phyloP scores from a whole-genome alignment of 2,888 invertebrate species.

The Phyllotreta cruciferae region DNA sequence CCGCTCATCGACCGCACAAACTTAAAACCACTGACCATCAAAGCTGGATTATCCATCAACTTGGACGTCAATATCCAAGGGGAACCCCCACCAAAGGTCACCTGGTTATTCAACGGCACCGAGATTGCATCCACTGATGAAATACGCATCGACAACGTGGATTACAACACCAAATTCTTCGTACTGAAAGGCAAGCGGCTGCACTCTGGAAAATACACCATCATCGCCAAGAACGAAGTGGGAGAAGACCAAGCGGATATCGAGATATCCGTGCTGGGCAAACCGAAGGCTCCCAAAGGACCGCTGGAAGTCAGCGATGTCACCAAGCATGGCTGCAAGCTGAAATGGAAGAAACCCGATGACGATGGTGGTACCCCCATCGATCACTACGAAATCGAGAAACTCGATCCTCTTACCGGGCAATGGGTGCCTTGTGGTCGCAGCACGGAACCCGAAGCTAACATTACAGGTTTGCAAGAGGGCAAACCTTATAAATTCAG shows the following conservation, averaged over 20 bases:
- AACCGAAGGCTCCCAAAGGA: constrained; percentile 81
- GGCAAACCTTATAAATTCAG: constrained; percentile 99
- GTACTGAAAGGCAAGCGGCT: constrained; percentile 81
- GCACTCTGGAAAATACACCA: constrained; percentile 86
- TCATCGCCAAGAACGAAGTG: constrained; percentile 89
- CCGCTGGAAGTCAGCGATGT: constrained; percentile 89
- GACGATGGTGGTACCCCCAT: constrained; percentile 96
- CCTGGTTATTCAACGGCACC: constrained; percentile 83
- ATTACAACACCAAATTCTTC: constrained; percentile 91
- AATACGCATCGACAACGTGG: constrained; percentile 80
- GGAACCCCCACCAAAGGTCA: constrained; percentile 91
- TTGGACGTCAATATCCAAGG: constrained; percentile 90
- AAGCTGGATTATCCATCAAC: constrained; percentile 86
- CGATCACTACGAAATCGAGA: constrained; percentile 95
- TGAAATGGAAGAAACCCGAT: constrained; percentile 92
- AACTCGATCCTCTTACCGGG: constrained; percentile 88
- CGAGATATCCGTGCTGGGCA: constrained; percentile 83
- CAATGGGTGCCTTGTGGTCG: constrained; percentile 94
- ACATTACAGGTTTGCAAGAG: constrained; percentile 83
- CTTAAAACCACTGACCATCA: constrained; percentile 81
- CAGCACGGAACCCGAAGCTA: constrained; percentile 84
- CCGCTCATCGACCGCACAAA: constrained; percentile 93
- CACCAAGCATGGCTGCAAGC: constrained; percentile 89
- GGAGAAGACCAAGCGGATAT: constrained; percentile 92
- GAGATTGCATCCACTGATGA: constrained; percentile 68